phyloP scores from a whole-genome alignment of 2,888 invertebrate species.

The Thyatira batis region DNA sequence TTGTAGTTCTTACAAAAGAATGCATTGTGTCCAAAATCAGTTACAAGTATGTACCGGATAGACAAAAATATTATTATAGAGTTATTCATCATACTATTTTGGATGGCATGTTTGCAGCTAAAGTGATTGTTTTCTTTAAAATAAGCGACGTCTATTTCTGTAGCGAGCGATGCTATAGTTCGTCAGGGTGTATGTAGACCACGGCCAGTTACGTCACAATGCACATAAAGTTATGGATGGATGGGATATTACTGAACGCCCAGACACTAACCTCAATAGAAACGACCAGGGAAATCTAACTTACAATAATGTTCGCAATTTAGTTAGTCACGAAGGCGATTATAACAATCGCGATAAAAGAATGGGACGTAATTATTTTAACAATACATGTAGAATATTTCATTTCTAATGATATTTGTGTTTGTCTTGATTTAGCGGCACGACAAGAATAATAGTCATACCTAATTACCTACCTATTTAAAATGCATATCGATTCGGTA shows the following conservation, averaged over 20 bases:
- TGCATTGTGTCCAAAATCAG: background rate
- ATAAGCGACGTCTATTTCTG: conserved; percentile 12
- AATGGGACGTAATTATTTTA: conserved; percentile 1
- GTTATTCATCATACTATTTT: conserved; percentile 9
- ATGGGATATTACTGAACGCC: conserved; percentile 7
- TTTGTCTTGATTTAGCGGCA: background rate
- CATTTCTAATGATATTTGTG: background rate
- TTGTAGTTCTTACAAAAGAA: background rate
- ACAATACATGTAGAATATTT: conserved; percentile 1
- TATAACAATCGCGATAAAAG: background rate
- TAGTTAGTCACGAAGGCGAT: conserved; percentile 4
- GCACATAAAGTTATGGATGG: conserved; percentile 10
- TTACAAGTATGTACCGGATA: background rate
- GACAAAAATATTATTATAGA: conserved; percentile 2
- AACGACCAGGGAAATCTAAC: background rate
- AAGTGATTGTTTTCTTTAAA: conserved; percentile 14
- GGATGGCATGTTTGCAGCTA: conserved; percentile 2
- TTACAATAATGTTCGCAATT: background rate
- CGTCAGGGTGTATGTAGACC: conserved; percentile 15
- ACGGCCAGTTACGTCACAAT: conserved; percentile 20
- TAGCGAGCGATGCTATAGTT: conserved; percentile 1
- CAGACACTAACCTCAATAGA: background rate
- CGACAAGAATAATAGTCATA: background rate
- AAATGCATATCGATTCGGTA: background rate
- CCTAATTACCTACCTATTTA: too few relatives aligned